phyloP scores from a whole-genome alignment of 2,888 invertebrate species.

The Aphrophora alni region DNA sequence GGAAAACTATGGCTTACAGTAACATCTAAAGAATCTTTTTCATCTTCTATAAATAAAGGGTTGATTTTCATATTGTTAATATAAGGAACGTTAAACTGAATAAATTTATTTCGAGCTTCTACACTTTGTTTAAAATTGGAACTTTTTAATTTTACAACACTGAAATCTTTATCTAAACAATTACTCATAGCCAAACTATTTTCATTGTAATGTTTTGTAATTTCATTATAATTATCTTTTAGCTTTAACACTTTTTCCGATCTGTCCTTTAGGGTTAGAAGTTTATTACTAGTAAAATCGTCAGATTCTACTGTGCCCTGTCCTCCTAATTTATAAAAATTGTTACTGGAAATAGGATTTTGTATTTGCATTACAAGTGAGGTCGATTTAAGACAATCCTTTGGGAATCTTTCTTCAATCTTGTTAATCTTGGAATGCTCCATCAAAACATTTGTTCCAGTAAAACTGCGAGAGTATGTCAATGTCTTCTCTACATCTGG shows the following conservation, averaged over 20 bases:
- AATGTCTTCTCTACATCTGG: not conserved
- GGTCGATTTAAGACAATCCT: conserved; percentile 57
- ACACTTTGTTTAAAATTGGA: not conserved
- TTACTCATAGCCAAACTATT: not conserved
- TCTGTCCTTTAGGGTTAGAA: not conserved
- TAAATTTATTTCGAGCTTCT: not conserved
- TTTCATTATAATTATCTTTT: not conserved
- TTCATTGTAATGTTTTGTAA: not conserved
- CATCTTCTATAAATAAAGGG: conserved; percentile 13
- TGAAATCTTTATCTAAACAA: not conserved
- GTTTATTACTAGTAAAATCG: not conserved
- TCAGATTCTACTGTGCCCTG: not conserved
- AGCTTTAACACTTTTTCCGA: not conserved
- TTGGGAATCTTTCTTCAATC: not conserved
- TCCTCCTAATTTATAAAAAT: not conserved
- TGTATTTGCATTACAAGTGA: conserved; percentile 57
- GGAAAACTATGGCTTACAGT: no score
- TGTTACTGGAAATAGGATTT: not conserved
- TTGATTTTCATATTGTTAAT: not conserved
- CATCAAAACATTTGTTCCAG: not conserved
- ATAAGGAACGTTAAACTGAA: not conserved
- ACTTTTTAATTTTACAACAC: not conserved
- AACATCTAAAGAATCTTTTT: not conserved
- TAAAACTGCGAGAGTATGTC: conserved; percentile 26
- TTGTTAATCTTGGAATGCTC: not conserved